A percentile compares a stretch with the other conserved stretches of the same genome.
Conservation (phyloP, 1,140 invertebrate genomes). For the Dolichoris vasculosae region DNA sequence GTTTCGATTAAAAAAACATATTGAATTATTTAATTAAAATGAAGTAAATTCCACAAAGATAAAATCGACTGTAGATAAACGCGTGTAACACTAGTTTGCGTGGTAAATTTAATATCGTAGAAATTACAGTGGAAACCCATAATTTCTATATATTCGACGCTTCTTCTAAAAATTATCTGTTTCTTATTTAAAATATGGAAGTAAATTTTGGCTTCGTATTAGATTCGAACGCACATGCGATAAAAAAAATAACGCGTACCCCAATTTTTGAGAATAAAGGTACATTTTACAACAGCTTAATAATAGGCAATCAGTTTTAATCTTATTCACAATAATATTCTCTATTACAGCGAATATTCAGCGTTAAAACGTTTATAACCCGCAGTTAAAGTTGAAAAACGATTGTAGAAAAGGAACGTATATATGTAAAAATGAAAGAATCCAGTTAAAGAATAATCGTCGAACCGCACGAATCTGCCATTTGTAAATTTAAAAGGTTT, state of each 20-base stretch:
- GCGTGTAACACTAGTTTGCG: not conserved
- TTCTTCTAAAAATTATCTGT: not conserved
- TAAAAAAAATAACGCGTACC: too few species aligned
- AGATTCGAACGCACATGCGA: too few species aligned
- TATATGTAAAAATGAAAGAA: not conserved
- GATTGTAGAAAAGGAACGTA: not conserved
- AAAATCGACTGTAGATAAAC: not conserved
- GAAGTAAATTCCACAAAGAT: not conserved
- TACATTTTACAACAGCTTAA: too few species aligned
- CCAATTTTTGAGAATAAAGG: too few species aligned
- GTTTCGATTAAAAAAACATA: not conserved
- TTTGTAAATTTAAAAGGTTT: not conserved
- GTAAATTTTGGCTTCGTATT: too few species aligned
- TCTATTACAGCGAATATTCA: too few species aligned
- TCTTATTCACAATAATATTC: too few species aligned
- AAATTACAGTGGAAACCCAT: not conserved
- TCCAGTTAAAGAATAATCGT: not conserved
- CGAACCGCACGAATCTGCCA: not conserved
- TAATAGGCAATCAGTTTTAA: too few species aligned
- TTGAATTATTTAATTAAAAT: not conserved
- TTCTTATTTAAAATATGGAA: not conserved
- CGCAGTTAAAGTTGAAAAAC: too few species aligned
- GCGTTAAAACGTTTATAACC: too few species aligned
- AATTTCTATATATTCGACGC: not conserved
- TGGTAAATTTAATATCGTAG: not conserved